Evolutionary conservation across 1,140 invertebrate genomes (phyloP), one percentile per base, ranked within the genome.

Genomic region (Branchinecta lindahli): DNA sequence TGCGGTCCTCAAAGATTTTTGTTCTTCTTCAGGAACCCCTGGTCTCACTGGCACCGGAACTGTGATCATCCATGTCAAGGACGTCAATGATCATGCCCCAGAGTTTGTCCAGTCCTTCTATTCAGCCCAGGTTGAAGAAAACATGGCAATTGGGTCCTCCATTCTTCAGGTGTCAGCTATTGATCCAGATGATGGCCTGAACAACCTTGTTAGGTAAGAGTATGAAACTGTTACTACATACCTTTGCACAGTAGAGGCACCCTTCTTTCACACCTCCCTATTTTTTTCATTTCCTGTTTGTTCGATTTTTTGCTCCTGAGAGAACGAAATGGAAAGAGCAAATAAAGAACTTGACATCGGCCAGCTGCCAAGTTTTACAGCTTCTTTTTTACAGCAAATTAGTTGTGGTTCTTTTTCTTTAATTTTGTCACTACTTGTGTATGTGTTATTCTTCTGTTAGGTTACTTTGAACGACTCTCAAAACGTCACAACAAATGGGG

Each of bases 61-160:
- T 46, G 86, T 98, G 3, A 85, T 84, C 74, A 86, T 99, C 47
- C 81, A 92, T 66, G 91, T 98, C 7, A 86, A 92, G 78, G 94
- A 97, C 77, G 86, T 93, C 45, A 97, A 97, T 78, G 94, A 97
- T 78, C 92, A 96, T 78, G 87, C 85, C 74, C 94, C 94, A 0
- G 85, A 88, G 74, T 92, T 92, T 75, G 86, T 86, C 74, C 82
- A 88, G 70, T 85, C 88, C 75, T 86, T 86, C 44, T 94, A 93
- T 77, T 83, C 83, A 74, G 86, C 88, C 0, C 83, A 77, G 44
- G 85, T 94, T 0, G 82, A 82, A 67, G 92, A 95, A 81, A 92
- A 94, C 77, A 80, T 85, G 46, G 83, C 86, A 0, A 75, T 83
- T 9, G 89, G 87, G 44, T 86, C 88, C 0, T 83, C 85, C 74